Evolutionary conservation across 2,113 vertebrate species (phyloP).

Genomic region (Haemorhous mexicanus): DNA sequence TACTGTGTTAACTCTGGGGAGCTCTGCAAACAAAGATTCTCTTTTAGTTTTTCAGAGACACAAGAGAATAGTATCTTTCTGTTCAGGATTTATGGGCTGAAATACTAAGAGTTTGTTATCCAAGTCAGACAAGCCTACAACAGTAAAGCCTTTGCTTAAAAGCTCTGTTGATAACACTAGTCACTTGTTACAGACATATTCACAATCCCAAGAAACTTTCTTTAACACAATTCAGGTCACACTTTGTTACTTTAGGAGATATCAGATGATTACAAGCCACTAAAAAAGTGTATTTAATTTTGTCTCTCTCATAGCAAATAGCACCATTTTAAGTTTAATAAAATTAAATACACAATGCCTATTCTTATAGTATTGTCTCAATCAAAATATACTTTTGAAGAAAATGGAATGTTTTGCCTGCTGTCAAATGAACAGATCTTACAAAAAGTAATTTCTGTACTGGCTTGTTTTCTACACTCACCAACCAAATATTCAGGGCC

Average conservation of each 20-base stretch:
- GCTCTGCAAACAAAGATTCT: slow-evolving; percentile 45
- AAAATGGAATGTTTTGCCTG: not conserved
- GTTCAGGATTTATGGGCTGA: slow-evolving; percentile 2
- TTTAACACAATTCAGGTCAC: not conserved
- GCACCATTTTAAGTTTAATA: not conserved
- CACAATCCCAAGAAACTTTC: not conserved
- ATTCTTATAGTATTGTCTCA: not conserved
- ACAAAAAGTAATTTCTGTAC: not conserved
- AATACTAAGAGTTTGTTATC: slow-evolving; percentile 29
- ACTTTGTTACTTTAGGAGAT: not conserved
- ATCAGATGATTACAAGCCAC: not conserved
- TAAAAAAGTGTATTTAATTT: not conserved
- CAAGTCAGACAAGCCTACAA: not conserved
- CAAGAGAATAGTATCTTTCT: slow-evolving; percentile 26
- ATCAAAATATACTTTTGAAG: not conserved
- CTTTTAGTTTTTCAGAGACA: slow-evolving; percentile 2
- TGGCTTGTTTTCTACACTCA: not conserved
- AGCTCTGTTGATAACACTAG: not conserved
- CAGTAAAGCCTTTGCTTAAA: slow-evolving; percentile 6
- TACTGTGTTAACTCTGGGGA: not conserved
- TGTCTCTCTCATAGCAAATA: not conserved
- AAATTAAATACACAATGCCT: not conserved
- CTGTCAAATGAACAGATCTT: not conserved
- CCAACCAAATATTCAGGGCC: not conserved
- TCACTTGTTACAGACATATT: not conserved